A percentile compares a stretch with the other conserved stretches of the same genome.
Evolutionary conservation across 2,113 vertebrate species (phyloP).

Genomic region (Cephalopterus ornatus): DNA sequence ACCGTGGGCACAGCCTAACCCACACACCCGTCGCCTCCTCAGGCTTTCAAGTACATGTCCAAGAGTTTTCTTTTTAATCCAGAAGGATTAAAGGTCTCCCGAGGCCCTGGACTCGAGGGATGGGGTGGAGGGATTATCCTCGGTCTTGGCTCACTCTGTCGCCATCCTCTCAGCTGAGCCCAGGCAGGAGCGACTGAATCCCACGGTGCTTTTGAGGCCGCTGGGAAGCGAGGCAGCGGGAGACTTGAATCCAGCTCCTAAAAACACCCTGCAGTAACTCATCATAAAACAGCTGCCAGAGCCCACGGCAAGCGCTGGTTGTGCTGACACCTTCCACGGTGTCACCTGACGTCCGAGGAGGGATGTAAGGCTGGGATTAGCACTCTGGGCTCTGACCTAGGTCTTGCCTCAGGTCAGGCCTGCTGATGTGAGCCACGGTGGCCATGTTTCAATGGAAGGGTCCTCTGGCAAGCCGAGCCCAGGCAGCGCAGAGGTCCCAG

Average conservation of each 20-base stretch:
- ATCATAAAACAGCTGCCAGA: not conserved
- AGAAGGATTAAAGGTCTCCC: slow-evolving; percentile 19
- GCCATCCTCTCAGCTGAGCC: not conserved
- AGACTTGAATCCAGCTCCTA: not conserved
- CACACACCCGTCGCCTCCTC: not conserved
- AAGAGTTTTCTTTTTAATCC: slow-evolving; percentile 17
- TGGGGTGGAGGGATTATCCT: not conserved
- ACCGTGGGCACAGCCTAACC: not conserved
- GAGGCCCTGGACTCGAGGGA: not conserved
- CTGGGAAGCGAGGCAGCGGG: not conserved
- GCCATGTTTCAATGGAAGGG: not conserved
- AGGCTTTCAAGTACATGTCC: not conserved
- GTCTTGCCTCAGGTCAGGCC: not conserved
- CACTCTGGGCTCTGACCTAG: not conserved
- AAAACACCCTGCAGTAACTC: not conserved
- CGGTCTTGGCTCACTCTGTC: not conserved
- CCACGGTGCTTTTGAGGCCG: not conserved
- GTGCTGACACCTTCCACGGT: not conserved
- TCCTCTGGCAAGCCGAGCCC: not conserved
- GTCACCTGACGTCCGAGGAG: not conserved
- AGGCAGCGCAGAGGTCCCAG: accelerated
- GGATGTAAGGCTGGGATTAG: not conserved
- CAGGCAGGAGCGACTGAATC: not conserved
- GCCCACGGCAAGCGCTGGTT: not conserved
- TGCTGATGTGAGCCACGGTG: not conserved